Percentiles rank a stretch among this genome's conserved stretches.
Evolutionary conservation across 2,113 vertebrate species (phyloP).

Genomic region (Rhabdornis inornatus): DNA sequence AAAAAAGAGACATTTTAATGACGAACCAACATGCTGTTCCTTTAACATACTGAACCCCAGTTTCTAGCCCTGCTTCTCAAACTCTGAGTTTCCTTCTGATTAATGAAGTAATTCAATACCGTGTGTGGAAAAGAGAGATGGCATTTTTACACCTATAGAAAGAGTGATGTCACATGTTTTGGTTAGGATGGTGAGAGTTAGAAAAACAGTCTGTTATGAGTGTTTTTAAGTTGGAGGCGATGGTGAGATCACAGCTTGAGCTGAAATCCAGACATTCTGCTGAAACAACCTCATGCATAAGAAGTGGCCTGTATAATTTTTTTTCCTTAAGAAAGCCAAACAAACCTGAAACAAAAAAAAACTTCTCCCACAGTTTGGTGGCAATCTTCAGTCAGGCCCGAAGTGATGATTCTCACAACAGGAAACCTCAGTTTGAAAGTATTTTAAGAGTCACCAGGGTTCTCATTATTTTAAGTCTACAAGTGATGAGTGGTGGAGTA

Average conservation of each 20-base stretch:
- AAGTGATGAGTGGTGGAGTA: background rate
- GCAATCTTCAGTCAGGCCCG: background rate
- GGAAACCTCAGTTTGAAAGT: slow-evolving; percentile 32
- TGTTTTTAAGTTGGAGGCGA: slow-evolving; percentile 21
- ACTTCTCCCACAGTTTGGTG: background rate
- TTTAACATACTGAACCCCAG: background rate
- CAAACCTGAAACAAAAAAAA: slow-evolving; percentile 31
- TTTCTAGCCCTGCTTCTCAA: background rate
- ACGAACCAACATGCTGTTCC: background rate
- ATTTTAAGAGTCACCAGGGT: slow-evolving; percentile 11
- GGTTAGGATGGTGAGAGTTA: slow-evolving; percentile 27
- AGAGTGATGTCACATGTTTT: slow-evolving; percentile 57
- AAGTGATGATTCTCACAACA: background rate
- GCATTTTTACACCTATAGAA: slow-evolving; percentile 40
- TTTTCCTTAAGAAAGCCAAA: background rate
- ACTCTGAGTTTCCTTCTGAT: background rate
- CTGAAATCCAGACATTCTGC: slow-evolving; percentile 19
- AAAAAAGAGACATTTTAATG: background rate
- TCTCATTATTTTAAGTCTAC: slow-evolving; percentile 5
- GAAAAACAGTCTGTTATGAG: slow-evolving; percentile 18
- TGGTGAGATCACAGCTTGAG: slow-evolving; percentile 47
- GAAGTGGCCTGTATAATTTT: background rate
- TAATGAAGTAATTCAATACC: slow-evolving; percentile 50
- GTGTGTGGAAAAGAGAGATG: background rate
- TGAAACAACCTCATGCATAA: background rate